Base-by-base conservation (phyloP, 2,888 invertebrate genomes). In the Rhingia rostrata region DNA sequence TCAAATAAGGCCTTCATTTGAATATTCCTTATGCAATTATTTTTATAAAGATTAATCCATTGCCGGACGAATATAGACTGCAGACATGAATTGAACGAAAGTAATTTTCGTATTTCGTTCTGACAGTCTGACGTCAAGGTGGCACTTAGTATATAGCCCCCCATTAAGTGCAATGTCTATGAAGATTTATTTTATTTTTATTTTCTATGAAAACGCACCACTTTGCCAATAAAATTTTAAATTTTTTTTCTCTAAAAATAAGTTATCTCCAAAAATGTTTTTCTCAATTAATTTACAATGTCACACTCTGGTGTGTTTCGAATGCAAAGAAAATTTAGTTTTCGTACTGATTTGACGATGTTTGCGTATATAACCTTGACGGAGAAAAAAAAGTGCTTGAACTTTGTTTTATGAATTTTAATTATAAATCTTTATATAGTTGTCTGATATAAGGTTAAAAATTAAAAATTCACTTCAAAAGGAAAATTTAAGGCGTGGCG, bases 131-230 rank as follows among this genome's bases (percentile, higher is more conserved):
- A 64, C 64, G 64, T 64, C 64, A 64, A 64, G 51, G 64, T 51
- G 64, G 9, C 32, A 7, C 47, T 49, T 49, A 37, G 10, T 47
- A 33, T 22, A 49, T n/a, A 39, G 30, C 51, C 39, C 22, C 22
- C 64, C 51, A 51, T 64, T 39, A 64, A 64, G 64, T 64, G 64
- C 64, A 64, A 12, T 51, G 64, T 41, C 64, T 64, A 64, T 64
- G 37, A 51, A 61, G 14, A 14, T 39, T 56, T 56, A 39, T 56
- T 56, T 56, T 49, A 2, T 39, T 63, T 63, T 22, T 9, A 1
- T 51, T 49, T 37, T 9, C 14, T 35, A n/a, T 32, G 30, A 64
- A 45, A 12, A 14, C 30, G 9, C 30, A 12, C 22, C 47, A 63
- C 47, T 37, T 14, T 63, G 63, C 47, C 63, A 63, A 49, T 14